Conservation (phyloP, 2,888 invertebrate genomes). For the Drosophila birchii region DNA sequence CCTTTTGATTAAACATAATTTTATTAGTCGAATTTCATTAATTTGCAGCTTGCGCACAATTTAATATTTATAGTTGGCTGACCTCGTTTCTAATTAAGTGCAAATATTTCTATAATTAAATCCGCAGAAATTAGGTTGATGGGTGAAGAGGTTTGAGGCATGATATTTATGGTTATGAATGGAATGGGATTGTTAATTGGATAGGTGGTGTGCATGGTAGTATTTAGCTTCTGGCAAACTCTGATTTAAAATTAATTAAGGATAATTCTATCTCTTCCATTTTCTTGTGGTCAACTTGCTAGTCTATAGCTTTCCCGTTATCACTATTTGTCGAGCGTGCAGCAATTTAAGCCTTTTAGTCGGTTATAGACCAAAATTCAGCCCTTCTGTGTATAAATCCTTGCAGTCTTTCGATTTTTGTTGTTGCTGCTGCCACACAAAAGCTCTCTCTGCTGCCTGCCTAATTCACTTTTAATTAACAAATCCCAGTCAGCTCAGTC, state of each 20-base stretch:
- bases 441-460: slow-evolving; percentile 46
- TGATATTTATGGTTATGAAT: background rate
- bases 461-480: slow-evolving; percentile 81
- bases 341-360: slow-evolving; percentile 2
- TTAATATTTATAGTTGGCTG: slow-evolving; percentile 78
- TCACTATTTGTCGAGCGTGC: background rate
- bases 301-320: background rate
- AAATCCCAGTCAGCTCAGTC: slow-evolving; percentile 63
- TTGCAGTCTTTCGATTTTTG: slow-evolving; percentile 25
- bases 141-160: background rate
- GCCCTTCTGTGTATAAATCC: slow-evolving; percentile 4
- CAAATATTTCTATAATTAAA: slow-evolving; percentile 76
- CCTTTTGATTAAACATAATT: slow-evolving; percentile 65
- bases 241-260: background rate
- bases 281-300: background rate
- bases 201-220: background rate
- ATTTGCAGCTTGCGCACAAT: slow-evolving; percentile 70
- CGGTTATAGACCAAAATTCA: background rate
- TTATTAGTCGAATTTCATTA: slow-evolving; percentile 79
- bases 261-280: background rate
- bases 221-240: background rate
- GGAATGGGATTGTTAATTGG: background rate
- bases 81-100: slow-evolving; percentile 76
- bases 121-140: slow-evolving; percentile 52
- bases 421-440: slow-evolving; percentile 32